Percentiles rank a stretch among this genome's conserved stretches.
phyloP scores from a whole-genome alignment of 2,113 vertebrate genomes.

The Pimephales promelas region DNA sequence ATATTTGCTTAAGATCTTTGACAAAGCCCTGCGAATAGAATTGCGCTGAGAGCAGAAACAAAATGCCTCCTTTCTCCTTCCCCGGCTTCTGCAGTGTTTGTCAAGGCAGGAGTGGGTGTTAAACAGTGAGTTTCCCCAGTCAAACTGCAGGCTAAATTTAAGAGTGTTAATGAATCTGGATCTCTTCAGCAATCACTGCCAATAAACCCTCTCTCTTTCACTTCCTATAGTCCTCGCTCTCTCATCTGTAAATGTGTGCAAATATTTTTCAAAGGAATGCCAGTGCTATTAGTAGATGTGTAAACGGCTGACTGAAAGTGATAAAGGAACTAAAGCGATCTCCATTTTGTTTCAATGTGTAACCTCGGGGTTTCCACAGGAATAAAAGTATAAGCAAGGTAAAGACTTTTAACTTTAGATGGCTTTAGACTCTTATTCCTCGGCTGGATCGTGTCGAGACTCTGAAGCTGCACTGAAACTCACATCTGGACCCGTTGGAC shows the following conservation, averaged over 20 bases:
- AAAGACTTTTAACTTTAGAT: neutral
- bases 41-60: neutral
- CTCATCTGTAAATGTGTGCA: neutral
- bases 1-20: constrained; percentile 49
- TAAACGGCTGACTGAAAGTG: neutral
- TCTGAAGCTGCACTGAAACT: no score
- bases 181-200: constrained; percentile 30
- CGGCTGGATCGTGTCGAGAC: no score
- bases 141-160: constrained; percentile 48
- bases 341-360: neutral
- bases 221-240: neutral
- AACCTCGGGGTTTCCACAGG: neutral
- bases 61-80: neutral
- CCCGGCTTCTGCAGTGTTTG: neutral
- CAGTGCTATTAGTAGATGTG: neutral
- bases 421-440: no score
- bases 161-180: constrained; percentile 49
- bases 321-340: neutral
- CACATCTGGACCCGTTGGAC: no score
- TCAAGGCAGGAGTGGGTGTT: constrained; percentile 28
- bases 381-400: neutral
- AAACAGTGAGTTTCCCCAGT: constrained; percentile 25
- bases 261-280: neutral
- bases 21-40: constrained; percentile 40
- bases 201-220: no score